Percentiles rank a stretch among this genome's conserved stretches.
phyloP scores from a whole-genome alignment of 2,113 vertebrate species.

The Hypomesus transpacificus region DNA sequence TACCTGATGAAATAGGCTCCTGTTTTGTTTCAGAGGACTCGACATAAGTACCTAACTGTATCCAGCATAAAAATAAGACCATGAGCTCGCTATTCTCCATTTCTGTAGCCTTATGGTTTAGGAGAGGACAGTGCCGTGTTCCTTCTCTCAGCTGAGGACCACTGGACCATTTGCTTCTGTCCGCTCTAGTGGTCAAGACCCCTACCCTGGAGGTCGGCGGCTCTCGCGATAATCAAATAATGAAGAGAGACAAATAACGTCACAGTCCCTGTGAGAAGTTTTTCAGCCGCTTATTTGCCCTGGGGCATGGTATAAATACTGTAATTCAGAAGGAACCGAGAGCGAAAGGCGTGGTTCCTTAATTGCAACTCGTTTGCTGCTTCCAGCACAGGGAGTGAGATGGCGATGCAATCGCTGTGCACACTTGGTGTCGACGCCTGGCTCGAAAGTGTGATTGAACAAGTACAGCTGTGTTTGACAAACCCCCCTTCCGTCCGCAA shows the following conservation, averaged over 20 bases:
- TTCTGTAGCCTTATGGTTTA: neutral
- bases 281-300: constrained; percentile 5
- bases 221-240: constrained; percentile 60
- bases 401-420: neutral
- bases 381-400: constrained; percentile 12
- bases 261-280: constrained; percentile 1
- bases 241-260: neutral
- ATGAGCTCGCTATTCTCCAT: constrained; percentile 54
- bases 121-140: constrained; percentile 8
- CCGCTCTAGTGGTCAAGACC: constrained; percentile 26
- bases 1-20: constrained; percentile 69
- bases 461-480: constrained; percentile 61
- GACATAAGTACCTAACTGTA: constrained; percentile 42
- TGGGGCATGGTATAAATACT: constrained; percentile 31
- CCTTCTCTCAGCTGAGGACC: constrained; percentile 11
- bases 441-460: constrained; percentile 45
- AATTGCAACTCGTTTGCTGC: constrained; percentile 48
- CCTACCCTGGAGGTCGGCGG: constrained; percentile 17
- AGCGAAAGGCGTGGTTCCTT: constrained; percentile 56
- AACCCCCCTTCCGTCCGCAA: constrained; percentile 19
- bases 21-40: constrained; percentile 39
- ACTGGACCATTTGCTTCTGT: constrained; percentile 7
- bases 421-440: too few species aligned
- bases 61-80: constrained; percentile 50
- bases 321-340: constrained; percentile 35